These are phyloP conservation scores for Lamprotornis superbus DNA, from an alignment of 2,113 vertebrate species.

Conservation along the genomic window DNA sequence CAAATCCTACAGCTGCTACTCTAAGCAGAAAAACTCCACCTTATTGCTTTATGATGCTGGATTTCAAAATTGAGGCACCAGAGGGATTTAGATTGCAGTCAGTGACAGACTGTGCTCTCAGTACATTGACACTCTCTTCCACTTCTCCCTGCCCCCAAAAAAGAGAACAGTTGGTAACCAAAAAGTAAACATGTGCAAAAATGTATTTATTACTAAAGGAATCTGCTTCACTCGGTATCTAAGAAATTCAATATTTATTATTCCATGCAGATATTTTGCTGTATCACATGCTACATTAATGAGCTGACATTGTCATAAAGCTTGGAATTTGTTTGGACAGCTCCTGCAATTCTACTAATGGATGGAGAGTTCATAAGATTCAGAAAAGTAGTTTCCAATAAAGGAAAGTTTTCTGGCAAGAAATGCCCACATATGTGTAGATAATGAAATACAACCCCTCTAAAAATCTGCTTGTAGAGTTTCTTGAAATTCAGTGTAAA, in stretches of 20 bases:
- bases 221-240: neutral
- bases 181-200: conserved; percentile 34
- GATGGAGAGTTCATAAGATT: neutral
- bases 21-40: conserved; percentile 35
- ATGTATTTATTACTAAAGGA: neutral
- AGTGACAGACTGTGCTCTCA: conserved; percentile 38
- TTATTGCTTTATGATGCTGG: conserved; percentile 31
- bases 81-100: conserved; percentile 40
- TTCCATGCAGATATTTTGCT: neutral
- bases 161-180: conserved; percentile 10
- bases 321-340: neutral
- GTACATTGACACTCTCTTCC: neutral
- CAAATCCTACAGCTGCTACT: conserved; percentile 45
- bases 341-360: neutral
- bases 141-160: neutral
- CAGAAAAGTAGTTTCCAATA: neutral
- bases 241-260: neutral
- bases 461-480: neutral
- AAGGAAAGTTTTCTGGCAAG: neutral
- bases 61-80: conserved; percentile 26
- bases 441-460: neutral
- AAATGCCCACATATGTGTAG: neutral
- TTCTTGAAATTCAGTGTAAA: neutral
- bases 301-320: neutral
- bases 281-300: neutral